Evolutionary conservation across 2,797 vertebrate species (phyloP), one percentile per base, ranked within the genome.

Genomic region (Sebastes itinus): DNA sequence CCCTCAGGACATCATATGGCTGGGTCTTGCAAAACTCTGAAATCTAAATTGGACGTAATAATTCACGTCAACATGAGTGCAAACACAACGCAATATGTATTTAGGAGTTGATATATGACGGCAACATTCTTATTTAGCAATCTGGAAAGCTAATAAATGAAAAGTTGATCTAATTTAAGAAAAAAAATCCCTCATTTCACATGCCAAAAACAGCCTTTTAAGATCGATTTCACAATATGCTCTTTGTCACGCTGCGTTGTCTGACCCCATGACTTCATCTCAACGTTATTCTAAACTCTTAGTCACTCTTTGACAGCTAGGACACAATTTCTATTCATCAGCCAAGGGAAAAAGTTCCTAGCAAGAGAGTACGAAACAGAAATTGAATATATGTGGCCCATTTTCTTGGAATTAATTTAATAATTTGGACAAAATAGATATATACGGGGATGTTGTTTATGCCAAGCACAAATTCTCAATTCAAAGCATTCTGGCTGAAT

Each of bases 271-370:
- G 82, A 94, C 79, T 91, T 92, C 84, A 94, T 83, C 68, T 35
- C 56, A 66, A 64, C 59, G 30, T 85, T 91, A 91, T 92, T 92
- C 85, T 88, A 91, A 89, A 89, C 87, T 81, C 75, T 78, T 63
- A 58, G 60, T 87, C 80, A 88, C 74, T 82, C 61, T 83, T 80
- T 85, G 81, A 87, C 78, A 88, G 75, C 67, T 63, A 75, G 56
- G 80, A 90, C 76, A 80, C 59, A 49, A 63, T 87, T 88, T 85
- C 28, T 72, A 68, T 82, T 87, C 35, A 55, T 82, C 56, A 28
- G 78, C 73, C 75, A 77, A 71, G 55, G 20, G n/a, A 42, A 81
- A 84, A 68, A 42, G 70, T 33, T 82, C 64, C 55, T 71, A 78
- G 77, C 68, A 78, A 68, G 83, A 72, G 30, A 84, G 25, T 54